Evolutionary conservation across 2,113 vertebrate species (phyloP).

Genomic region (Mugil cephalus): DNA sequence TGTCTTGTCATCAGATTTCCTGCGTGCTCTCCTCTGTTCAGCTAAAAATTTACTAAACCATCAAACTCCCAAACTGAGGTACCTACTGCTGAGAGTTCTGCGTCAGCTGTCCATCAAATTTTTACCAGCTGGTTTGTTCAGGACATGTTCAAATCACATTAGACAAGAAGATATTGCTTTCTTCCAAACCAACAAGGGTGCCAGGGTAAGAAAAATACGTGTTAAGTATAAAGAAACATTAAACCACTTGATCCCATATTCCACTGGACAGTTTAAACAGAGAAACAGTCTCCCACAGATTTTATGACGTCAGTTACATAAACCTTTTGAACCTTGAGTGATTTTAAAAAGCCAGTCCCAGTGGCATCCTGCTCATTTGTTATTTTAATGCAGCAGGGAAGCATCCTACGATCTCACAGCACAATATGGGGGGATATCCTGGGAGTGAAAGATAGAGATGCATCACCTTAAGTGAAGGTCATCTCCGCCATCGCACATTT

Average conservation of each 20-base stretch:
- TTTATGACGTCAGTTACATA: slow-evolving; percentile 45
- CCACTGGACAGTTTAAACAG: slow-evolving; percentile 12
- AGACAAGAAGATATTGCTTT: too few species aligned
- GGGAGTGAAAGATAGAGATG: slow-evolving; percentile 45
- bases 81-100: too few species aligned
- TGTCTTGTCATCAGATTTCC: too few species aligned
- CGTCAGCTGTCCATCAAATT: too few species aligned
- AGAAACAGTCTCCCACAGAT: slow-evolving; percentile 25
- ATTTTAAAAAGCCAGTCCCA: slow-evolving; percentile 6
- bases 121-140: too few species aligned
- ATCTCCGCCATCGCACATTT: slow-evolving; percentile 12
- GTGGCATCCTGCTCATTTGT: slow-evolving; percentile 13
- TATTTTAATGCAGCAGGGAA: slow-evolving; percentile 25
- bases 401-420: slow-evolving; percentile 41
- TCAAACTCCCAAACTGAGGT: too few species aligned
- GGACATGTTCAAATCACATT: too few species aligned
- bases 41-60: too few species aligned
- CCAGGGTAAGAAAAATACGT: slow-evolving; percentile 8
- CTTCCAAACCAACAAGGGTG: not conserved
- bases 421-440: slow-evolving; percentile 60
- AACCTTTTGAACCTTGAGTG: slow-evolving; percentile 28
- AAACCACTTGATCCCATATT: slow-evolving; percentile 5
- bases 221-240: not conserved
- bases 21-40: too few species aligned
- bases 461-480: slow-evolving; percentile 33